Evolutionary conservation across 2,888 invertebrate genomes (phyloP).

Genomic region (Antitype chi): DNA sequence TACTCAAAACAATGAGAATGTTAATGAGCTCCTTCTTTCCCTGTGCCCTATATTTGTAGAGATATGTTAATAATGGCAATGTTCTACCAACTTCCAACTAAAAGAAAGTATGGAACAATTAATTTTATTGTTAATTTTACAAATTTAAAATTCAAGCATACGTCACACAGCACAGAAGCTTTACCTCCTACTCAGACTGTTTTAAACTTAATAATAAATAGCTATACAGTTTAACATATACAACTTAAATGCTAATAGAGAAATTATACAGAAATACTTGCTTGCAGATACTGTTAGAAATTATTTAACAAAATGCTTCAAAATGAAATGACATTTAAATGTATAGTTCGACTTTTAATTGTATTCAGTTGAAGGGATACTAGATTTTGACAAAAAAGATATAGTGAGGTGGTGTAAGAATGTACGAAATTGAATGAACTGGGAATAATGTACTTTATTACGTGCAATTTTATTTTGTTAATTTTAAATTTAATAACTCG

Average conservation of each 20-base stretch:
- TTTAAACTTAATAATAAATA: slow-evolving; percentile 82
- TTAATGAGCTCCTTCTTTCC: neutral
- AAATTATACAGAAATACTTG: slow-evolving; percentile 55
- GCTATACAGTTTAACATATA: slow-evolving; percentile 75
- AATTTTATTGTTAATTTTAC: slow-evolving; percentile 35
- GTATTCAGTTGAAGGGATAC: too few relatives aligned
- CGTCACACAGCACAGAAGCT: slow-evolving; percentile 61
- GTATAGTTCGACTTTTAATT: too few relatives aligned
- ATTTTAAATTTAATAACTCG: too few relatives aligned
- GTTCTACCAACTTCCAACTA: neutral
- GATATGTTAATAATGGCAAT: slow-evolving; percentile 35
- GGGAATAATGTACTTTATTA: too few relatives aligned
- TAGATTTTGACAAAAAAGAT: too few relatives aligned
- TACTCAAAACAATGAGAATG: neutral
- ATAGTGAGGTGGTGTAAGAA: too few relatives aligned
- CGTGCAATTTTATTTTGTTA: too few relatives aligned
- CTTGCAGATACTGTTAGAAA: slow-evolving; percentile 37
- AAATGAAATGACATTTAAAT: neutral
- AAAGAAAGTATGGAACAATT: slow-evolving; percentile 26
- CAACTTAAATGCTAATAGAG: slow-evolving; percentile 67
- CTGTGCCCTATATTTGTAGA: slow-evolving; percentile 1
- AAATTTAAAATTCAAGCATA: slow-evolving; percentile 64
- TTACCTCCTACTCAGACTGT: slow-evolving; percentile 65
- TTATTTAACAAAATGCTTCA: neutral
- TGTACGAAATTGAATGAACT: too few relatives aligned